phyloP scores from a whole-genome alignment of 2,113 vertebrate genomes.

The Formicarius rufipectus region DNA sequence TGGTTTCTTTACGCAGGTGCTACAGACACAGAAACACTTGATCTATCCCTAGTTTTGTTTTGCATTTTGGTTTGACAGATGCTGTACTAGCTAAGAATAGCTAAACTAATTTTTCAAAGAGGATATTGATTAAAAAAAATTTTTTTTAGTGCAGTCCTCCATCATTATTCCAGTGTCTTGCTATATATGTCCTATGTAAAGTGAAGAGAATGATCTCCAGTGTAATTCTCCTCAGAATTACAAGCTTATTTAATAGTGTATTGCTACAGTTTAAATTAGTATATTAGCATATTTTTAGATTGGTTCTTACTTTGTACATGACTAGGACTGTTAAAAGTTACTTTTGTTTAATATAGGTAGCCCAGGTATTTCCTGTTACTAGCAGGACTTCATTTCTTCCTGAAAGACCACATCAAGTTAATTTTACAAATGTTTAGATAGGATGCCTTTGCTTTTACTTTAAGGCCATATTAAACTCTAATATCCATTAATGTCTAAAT shows the following conservation, averaged over 20 bases:
- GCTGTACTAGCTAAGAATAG: background rate
- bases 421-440: background rate
- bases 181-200: background rate
- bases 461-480: background rate
- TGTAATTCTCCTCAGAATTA: background rate
- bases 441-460: background rate
- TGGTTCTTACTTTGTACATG: background rate
- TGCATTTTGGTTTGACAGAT: background rate
- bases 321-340: background rate
- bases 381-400: background rate
- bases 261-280: background rate
- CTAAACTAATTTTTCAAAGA: background rate
- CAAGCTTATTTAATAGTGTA: background rate
- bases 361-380: background rate
- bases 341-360: background rate
- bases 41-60: background rate
- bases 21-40: background rate
- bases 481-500: background rate
- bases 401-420: background rate
- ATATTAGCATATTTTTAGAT: background rate
- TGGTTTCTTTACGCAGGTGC: background rate
- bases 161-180: background rate
- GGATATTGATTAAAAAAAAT: no score
- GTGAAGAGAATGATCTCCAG: background rate
- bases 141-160: background rate